Evolutionary conservation across 1,140 invertebrate genomes (phyloP), one percentile per base, ranked within the genome.

Genomic region (Drosophila azteca): DNA sequence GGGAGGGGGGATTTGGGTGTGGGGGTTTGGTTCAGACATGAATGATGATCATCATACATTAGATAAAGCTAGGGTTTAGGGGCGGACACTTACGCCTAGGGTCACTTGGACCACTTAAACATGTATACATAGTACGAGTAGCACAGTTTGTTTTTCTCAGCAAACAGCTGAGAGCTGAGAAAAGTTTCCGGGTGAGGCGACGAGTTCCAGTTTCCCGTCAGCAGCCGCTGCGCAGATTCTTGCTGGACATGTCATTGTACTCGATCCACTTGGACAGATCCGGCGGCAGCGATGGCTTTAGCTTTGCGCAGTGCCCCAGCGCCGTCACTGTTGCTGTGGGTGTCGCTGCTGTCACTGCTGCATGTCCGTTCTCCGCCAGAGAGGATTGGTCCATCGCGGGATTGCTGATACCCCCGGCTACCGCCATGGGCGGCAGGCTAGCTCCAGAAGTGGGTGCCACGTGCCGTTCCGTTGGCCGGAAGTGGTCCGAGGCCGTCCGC

Each of bases 171-270:
- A 3, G 3, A 39, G 35, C 35, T 9, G 35, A 3, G 3, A 39
- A 39, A 39, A 4, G 35, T 39, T 5, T 39, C 35, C 4, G 35
- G 35, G 35, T 13, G 35, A 13, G 1, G 7, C 11, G 35, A 13
- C 11, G 9, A 11, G 29, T 51, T 35, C 44, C 68, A 20, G 45
- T 29, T 50, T 8, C 29, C 71, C 41, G 83, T 88, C 83, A 88
- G 91, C 90, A 92, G 69, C 85, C 92, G 72, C 93, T 93, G 24
- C 93, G 92, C 46, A 94, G 74, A 60, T 93, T 93, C 65, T 93
- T 93, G 62, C 94, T 95, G 6, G 95, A 95, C 53, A 95, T 94
- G 46, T 95, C 94, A 75, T 95, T 95, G 65, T 94, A 94, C 76
- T 95, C 95, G 2, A 95, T 93, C 95, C 95, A 95, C 67, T 93